These are phyloP conservation scores for Blennius ocellaris DNA, from an alignment of 2,113 vertebrate species.

Conservation along the genomic window DNA sequence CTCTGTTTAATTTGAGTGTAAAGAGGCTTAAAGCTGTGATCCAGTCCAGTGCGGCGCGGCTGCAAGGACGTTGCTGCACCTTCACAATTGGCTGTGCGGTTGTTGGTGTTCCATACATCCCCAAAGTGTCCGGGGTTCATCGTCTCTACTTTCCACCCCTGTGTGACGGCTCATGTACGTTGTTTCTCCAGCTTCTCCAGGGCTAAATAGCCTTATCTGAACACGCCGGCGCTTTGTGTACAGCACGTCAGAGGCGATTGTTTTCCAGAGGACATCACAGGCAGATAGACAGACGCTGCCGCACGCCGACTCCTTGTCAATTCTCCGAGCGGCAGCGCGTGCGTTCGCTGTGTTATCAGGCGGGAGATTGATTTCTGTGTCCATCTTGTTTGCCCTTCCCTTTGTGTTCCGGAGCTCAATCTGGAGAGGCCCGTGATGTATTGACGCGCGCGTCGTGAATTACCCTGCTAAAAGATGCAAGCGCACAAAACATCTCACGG, in stretches of 20 bases:
- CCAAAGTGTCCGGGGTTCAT: conserved; percentile 31
- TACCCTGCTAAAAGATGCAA: conserved; percentile 74
- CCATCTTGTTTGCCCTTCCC: conserved; percentile 79
- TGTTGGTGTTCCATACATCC: conserved; percentile 22
- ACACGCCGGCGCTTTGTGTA: conserved; percentile 29
- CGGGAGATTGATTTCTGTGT: conserved; percentile 79
- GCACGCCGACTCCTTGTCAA: conserved; percentile 63
- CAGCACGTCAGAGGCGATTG: conserved; percentile 69
- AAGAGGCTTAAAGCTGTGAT: conserved; percentile 4
- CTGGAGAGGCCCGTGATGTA: conserved; percentile 75
- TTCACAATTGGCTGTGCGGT: conserved; percentile 20
- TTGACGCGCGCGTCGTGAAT: conserved; percentile 66
- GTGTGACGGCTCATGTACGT: conserved; percentile 21
- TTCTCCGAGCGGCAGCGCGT: conserved; percentile 53
- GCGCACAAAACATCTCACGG: conserved; percentile 58
- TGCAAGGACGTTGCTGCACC: background rate
- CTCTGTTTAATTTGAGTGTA: conserved; percentile 18
- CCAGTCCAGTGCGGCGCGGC: no score
- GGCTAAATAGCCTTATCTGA: conserved; percentile 71
- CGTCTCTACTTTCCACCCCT: conserved; percentile 45
- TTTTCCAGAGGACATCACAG: conserved; percentile 72
- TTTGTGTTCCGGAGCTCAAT: conserved; percentile 78
- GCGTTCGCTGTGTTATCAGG: conserved; percentile 66
- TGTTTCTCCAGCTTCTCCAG: conserved; percentile 43
- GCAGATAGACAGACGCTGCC: conserved; percentile 71